Conservation (phyloP, 2,888 invertebrate species). For the Buathra laborator region DNA sequence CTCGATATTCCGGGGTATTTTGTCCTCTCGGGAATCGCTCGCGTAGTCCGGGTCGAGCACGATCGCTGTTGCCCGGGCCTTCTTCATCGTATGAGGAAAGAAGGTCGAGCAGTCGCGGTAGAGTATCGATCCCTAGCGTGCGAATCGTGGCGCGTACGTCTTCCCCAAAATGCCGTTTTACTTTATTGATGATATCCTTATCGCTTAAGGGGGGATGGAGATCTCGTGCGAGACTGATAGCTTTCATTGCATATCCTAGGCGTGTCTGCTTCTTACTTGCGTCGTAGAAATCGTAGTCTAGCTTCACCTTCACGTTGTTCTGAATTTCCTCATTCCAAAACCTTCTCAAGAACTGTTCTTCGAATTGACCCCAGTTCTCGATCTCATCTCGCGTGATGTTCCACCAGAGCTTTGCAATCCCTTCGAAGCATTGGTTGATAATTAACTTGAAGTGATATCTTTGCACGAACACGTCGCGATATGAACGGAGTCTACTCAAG, state of each 20-base stretch:
- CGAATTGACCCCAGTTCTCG: slow-evolving; percentile 21
- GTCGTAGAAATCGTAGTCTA: slow-evolving; percentile 12
- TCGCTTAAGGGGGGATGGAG: not conserved
- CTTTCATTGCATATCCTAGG: not conserved
- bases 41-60: too few relatives aligned
- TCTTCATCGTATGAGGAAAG: slow-evolving; percentile 9
- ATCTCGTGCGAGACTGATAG: not conserved
- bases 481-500: not conserved
- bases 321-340: slow-evolving; percentile 30
- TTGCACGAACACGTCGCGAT: slow-evolving; percentile 9
- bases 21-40: too few relatives aligned
- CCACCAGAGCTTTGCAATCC: slow-evolving; percentile 25
- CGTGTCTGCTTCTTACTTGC: not conserved
- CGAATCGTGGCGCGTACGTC: not conserved
- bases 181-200: not conserved
- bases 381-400: not conserved
- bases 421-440: slow-evolving; percentile 12
- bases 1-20: not conserved
- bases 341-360: not conserved
- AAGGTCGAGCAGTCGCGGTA: not conserved
- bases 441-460: slow-evolving; percentile 13
- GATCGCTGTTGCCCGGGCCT: not conserved
- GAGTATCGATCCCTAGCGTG: not conserved
- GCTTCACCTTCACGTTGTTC: not conserved
- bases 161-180: not conserved